These are phyloP conservation scores for Onychomys leucogaster DNA, from an alignment of 2,797 vertebrate species.

Conservation along the genomic window DNA sequence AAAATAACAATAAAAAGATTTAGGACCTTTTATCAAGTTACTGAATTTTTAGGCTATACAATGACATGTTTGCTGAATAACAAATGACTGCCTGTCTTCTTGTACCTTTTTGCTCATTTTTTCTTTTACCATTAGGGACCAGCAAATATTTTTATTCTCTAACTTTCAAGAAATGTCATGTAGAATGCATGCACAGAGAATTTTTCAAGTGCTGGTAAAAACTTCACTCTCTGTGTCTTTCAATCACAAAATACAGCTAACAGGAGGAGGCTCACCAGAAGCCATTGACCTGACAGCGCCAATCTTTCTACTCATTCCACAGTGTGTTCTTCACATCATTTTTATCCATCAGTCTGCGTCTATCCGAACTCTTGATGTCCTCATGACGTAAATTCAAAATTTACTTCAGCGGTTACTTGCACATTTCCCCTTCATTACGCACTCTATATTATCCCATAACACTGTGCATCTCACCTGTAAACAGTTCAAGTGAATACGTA, in stretches of 20 bases:
- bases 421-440: background rate
- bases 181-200: background rate
- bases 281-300: background rate
- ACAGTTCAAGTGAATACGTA: background rate
- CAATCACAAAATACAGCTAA: background rate
- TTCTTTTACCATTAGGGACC: background rate
- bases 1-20: background rate
- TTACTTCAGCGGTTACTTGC: background rate
- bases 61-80: constrained; percentile 21
- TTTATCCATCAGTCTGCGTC: background rate
- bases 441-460: background rate
- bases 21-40: background rate
- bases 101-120: background rate
- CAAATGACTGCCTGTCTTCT: background rate
- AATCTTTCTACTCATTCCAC: background rate
- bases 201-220: background rate
- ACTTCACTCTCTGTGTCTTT: background rate
- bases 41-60: background rate
- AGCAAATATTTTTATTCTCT: background rate
- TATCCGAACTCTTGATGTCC: background rate
- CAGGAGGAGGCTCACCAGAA: background rate
- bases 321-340: background rate
- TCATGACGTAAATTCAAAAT: background rate
- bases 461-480: background rate
- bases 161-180: background rate